phyloP scores from a whole-genome alignment of 1,140 invertebrate species.

The Goniozus legneri region DNA sequence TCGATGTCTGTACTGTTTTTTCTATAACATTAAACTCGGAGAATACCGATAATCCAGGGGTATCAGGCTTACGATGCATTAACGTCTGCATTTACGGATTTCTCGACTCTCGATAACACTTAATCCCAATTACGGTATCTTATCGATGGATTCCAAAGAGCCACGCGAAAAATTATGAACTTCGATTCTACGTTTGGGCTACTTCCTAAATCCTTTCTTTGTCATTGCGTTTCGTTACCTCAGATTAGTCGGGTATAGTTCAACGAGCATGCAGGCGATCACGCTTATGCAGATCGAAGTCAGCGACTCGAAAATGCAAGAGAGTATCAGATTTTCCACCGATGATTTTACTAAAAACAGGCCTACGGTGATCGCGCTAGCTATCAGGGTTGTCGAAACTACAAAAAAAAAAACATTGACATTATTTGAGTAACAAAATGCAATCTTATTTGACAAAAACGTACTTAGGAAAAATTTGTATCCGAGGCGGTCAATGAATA shows the following conservation, averaged over 20 bases:
- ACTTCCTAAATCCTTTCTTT: no score
- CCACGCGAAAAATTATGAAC: no score
- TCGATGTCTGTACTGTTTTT: no score
- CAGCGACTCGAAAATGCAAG: constrained; percentile 45
- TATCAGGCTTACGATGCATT: no score
- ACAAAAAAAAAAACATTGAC: constrained; percentile 28
- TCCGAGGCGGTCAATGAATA: constrained; percentile 43
- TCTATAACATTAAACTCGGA: no score
- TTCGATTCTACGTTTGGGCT: no score
- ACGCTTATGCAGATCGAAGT: constrained; percentile 42
- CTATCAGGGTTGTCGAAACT: constrained; percentile 48
- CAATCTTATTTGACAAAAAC: constrained; percentile 1
- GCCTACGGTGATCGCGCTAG: constrained; percentile 41
- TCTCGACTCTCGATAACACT: no score
- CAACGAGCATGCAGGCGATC: constrained; percentile 41
- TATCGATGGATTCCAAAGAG: no score
- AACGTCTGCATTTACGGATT: no score
- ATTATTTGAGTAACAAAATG: background rate
- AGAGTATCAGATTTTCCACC: constrained; percentile 46
- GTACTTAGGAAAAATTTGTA: constrained; percentile 44
- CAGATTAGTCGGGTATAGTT: constrained; percentile 49
- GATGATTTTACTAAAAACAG: constrained; percentile 51
- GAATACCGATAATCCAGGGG: no score
- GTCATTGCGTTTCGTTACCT: constrained; percentile 27
- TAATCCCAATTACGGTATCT: no score